Percentiles rank a stretch among this genome's conserved stretches.
Evolutionary conservation across 2,888 invertebrate species (phyloP).

Genomic region (Andrena dorsata): DNA sequence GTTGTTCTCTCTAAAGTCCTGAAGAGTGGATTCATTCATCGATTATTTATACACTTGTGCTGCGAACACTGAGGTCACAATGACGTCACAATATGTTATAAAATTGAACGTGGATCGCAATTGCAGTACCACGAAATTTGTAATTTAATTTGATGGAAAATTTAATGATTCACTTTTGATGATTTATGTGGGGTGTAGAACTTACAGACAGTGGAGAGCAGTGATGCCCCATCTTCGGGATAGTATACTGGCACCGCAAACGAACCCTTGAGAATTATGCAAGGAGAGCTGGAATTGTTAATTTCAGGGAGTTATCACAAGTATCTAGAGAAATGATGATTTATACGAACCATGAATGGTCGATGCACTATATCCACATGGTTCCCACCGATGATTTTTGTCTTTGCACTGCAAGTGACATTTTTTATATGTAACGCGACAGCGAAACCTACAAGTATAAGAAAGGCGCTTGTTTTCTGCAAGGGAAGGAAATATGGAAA

Average conservation of each 20-base stretch:
- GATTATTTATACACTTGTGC: not conserved
- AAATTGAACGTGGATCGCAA: too few relatives aligned
- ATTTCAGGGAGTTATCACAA: not conserved
- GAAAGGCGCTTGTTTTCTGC: too few relatives aligned
- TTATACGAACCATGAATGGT: slow-evolving; percentile 64
- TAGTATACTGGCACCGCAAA: slow-evolving; percentile 72
- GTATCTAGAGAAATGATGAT: not conserved
- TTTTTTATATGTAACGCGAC: not conserved
- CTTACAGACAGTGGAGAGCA: slow-evolving; percentile 76
- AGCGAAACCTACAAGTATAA: slow-evolving; percentile 9
- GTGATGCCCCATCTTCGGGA: slow-evolving; percentile 69
- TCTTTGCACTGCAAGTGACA: not conserved
- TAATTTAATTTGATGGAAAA: not conserved
- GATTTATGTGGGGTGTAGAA: not conserved
- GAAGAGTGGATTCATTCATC: slow-evolving; percentile 4
- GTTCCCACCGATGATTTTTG: slow-evolving; percentile 68
- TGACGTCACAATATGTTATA: too few relatives aligned
- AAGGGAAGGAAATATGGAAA: not conserved
- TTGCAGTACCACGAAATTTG: not conserved
- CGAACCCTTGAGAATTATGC: slow-evolving; percentile 44
- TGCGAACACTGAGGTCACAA: not conserved
- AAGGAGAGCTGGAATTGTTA: slow-evolving; percentile 67
- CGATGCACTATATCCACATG: slow-evolving; percentile 51
- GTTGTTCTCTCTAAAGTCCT: slow-evolving; percentile 3
- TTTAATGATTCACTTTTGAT: not conserved